phyloP scores from a whole-genome alignment of 2,797 vertebrate species.

The Echiichthys vipera region DNA sequence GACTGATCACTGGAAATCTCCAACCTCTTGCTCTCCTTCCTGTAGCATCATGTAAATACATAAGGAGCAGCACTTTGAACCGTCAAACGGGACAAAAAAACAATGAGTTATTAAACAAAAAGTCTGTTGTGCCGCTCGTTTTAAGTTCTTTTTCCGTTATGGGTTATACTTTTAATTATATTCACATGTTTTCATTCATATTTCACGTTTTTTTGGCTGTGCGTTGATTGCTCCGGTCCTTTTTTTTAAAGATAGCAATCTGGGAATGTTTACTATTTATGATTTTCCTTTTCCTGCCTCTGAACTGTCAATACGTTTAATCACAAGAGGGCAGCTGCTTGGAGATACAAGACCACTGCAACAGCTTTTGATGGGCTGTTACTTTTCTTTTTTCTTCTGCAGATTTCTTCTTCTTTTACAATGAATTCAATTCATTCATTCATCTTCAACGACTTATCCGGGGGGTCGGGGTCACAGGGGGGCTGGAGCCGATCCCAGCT shows the following conservation, averaged over 20 bases:
- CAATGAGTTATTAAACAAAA: too few relatives aligned
- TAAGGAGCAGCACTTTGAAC: conserved; percentile 27
- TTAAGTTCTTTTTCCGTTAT: conserved; percentile 57
- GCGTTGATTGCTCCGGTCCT: conserved; percentile 51
- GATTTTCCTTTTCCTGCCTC: conserved; percentile 65
- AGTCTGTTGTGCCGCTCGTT: background rate
- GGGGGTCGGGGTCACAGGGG: too few relatives aligned
- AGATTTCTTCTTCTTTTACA: background rate
- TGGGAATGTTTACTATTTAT: conserved; percentile 77
- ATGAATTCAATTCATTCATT: too few relatives aligned
- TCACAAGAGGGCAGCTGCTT: conserved; percentile 72
- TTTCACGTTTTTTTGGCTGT: conserved; percentile 50
- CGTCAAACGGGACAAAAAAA: conserved; percentile 19
- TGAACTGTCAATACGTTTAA: conserved; percentile 74
- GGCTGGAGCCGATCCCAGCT: too few relatives aligned
- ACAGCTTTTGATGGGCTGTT: conserved; percentile 23
- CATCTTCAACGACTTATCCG: too few relatives aligned
- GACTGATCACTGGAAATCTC: conserved; percentile 56
- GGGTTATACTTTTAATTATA: conserved; percentile 55
- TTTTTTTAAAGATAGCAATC: conserved; percentile 75
- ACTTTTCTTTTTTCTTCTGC: conserved; percentile 29
- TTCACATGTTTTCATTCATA: conserved; percentile 62
- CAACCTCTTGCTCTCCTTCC: conserved; percentile 20
- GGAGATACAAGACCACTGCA: conserved; percentile 62
- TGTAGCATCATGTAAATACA: conserved; percentile 34